Evolutionary conservation across 2,888 invertebrate species (phyloP).

Genomic region (Ichneumon xanthorius): DNA sequence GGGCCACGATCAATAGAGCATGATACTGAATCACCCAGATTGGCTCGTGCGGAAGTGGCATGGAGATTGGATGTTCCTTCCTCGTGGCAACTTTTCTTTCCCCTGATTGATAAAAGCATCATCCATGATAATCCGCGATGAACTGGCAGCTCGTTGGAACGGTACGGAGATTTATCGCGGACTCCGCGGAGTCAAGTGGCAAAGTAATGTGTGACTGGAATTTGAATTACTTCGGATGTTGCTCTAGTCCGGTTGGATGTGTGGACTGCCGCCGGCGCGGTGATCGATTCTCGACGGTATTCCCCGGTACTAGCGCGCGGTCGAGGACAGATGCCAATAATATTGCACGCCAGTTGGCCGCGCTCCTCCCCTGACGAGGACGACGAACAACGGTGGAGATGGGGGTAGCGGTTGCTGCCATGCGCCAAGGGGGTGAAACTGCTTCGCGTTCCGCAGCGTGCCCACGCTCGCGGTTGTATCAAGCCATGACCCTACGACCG

Average conservation of each 20-base stretch:
- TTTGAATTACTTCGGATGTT: slow-evolving; percentile 75
- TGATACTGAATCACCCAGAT: slow-evolving; percentile 8
- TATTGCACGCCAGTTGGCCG: slow-evolving; percentile 73
- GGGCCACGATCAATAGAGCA: slow-evolving; percentile 15
- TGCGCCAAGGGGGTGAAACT: slow-evolving; percentile 42
- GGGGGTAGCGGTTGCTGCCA: slow-evolving; percentile 38
- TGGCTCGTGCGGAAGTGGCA: not conserved
- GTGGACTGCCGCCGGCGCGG: slow-evolving; percentile 37
- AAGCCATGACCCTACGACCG: slow-evolving; percentile 49
- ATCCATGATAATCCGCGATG: slow-evolving; percentile 2
- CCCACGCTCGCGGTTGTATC: slow-evolving; percentile 46
- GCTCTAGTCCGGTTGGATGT: slow-evolving; percentile 48
- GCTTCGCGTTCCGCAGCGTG: slow-evolving; percentile 55
- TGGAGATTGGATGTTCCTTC: not conserved
- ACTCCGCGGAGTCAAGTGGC: not conserved
- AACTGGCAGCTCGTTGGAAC: not conserved
- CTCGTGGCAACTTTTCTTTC: not conserved
- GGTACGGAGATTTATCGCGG: not conserved
- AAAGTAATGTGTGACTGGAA: slow-evolving; percentile 25
- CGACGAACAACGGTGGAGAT: slow-evolving; percentile 9
- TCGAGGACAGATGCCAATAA: slow-evolving; percentile 74
- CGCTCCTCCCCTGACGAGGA: slow-evolving; percentile 64
- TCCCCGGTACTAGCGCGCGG: slow-evolving; percentile 76
- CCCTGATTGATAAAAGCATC: not conserved
- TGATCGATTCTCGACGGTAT: slow-evolving; percentile 71